Base-by-base conservation (phyloP, 92 coral and sea anemone genomes). In the Virgularia gustaviana region DNA sequence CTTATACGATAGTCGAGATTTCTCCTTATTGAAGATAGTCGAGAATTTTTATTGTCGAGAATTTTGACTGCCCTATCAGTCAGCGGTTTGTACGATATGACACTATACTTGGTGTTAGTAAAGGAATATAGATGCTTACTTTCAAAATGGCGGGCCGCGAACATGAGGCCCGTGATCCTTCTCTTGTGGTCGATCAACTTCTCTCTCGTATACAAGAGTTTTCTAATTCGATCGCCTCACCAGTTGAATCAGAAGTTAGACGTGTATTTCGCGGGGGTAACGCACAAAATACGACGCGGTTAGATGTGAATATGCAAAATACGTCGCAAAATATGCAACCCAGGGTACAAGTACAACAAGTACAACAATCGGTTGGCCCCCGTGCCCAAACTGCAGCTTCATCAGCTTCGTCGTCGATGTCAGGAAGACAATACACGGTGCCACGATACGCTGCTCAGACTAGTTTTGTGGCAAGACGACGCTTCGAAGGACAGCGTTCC, bases 1-100 rank as follows among this genome's bases (percentile, higher is more conserved):
- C n/a, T n/a, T 47, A 47, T 47, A 47, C 55, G 55, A 47, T 47
- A 47, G 55, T 47, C 55, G 55, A 47, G 55, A 47, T 15, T 47
- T 15, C 15, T 47, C 15, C 55, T 15, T 15, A 47, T 47, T 19
- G 22, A 47, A 19, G 55, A 47, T 25, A 47, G 55, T 47, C 55
- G 55, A 47, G 55, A 47, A 47, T 47, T 19, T 47, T 47, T 15
- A 47, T 25, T 47, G 55, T 47, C 55, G 55, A 47, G 55, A 47
- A 15, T 47, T 47, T 25, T 47, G 55, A 47, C 55, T 47, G 55
- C 22, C 55, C 20, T 47, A 47, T 25, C 22, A 25, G 55, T 47
- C 55, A 47, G 55, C 55, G 55, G 55, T 15, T 47, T 25, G 15
- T 15, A 47, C 15, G 55, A 47, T 47, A 15, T 19, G 15, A 5